phyloP scores from a whole-genome alignment of 1,140 invertebrate genomes.

The Drosophila ercepeae region DNA sequence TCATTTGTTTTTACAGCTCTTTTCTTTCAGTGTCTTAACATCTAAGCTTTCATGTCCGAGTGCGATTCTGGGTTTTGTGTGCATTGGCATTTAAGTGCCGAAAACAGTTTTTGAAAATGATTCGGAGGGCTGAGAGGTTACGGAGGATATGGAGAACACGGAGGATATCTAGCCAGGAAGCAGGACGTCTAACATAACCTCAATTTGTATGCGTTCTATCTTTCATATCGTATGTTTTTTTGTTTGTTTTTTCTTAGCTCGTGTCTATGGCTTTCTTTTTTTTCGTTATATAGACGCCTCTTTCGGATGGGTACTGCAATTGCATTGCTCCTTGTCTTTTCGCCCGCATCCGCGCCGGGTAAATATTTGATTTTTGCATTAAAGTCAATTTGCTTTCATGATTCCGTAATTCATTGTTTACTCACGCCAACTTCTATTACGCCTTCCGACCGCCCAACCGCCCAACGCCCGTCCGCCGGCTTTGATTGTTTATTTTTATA shows the following conservation, averaged over 20 bases:
- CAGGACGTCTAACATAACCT: slow-evolving; percentile 64
- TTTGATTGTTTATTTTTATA: slow-evolving; percentile 71
- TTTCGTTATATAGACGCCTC: slow-evolving; percentile 8
- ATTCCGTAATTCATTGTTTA: slow-evolving; percentile 83
- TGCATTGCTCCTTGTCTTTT: slow-evolving; percentile 49
- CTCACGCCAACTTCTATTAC: slow-evolving; percentile 78
- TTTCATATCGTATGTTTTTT: slow-evolving; percentile 30
- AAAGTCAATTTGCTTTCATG: slow-evolving; percentile 83
- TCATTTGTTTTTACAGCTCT: not conserved
- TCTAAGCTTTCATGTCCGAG: slow-evolving; percentile 1
- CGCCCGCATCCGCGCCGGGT: slow-evolving; percentile 59
- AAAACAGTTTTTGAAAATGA: slow-evolving; percentile 66
- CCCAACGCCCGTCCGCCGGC: slow-evolving; percentile 4
- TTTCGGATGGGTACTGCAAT: slow-evolving; percentile 32
- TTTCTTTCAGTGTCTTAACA: not conserved
- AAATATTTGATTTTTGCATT: slow-evolving; percentile 83
- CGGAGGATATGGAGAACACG: not conserved
- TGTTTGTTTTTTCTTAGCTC: slow-evolving; percentile 46
- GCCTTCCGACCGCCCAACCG: slow-evolving; percentile 30
- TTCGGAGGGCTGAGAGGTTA: not conserved
- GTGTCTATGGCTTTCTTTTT: slow-evolving; percentile 13
- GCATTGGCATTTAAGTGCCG: slow-evolving; percentile 78
- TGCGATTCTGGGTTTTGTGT: slow-evolving; percentile 44
- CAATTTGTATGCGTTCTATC: slow-evolving; percentile 64
- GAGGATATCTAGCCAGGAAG: not conserved